Percentiles rank a stretch among this genome's conserved stretches.
phyloP scores from a whole-genome alignment of 2,888 invertebrate species.

The Pseudanteris insignis region DNA sequence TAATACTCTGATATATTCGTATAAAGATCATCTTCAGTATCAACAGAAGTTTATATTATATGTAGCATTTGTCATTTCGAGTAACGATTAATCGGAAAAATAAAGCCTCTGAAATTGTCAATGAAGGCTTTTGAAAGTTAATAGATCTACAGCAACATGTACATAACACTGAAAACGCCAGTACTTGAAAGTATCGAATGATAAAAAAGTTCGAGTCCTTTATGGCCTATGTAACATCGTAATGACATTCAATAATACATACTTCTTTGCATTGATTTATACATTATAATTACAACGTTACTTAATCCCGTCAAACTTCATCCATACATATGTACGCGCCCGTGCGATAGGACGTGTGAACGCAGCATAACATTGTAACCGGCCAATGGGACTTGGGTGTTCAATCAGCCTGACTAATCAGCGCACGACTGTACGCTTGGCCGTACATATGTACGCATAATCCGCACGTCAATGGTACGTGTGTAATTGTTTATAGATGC shows the following conservation, averaged over 20 bases:
- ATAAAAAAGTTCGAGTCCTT: conserved; percentile 39
- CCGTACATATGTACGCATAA: too few species aligned
- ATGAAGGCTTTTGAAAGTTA: conserved; percentile 36
- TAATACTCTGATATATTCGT: conserved; percentile 35
- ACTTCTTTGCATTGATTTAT: conserved; percentile 37
- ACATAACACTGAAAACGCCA: conserved; percentile 40
- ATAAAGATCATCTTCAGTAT: conserved; percentile 34
- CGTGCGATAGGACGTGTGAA: conserved; percentile 1
- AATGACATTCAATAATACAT: conserved; percentile 43
- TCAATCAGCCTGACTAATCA: too few species aligned
- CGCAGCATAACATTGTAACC: too few species aligned
- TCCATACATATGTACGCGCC: not conserved
- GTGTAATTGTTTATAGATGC: not conserved
- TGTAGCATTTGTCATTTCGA: conserved; percentile 25
- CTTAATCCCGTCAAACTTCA: too few species aligned
- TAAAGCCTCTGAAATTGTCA: conserved; percentile 41
- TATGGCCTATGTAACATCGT: conserved; percentile 42
- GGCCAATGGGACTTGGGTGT: too few species aligned
- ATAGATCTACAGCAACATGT: conserved; percentile 39
- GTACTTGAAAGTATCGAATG: conserved; percentile 30
- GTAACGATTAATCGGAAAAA: conserved; percentile 39
- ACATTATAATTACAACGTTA: conserved; percentile 43
- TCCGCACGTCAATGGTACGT: too few species aligned
- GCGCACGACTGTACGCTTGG: too few species aligned
- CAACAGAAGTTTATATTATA: conserved; percentile 38